Conservation (phyloP, 2,888 invertebrate genomes). For the Meganola albula region DNA sequence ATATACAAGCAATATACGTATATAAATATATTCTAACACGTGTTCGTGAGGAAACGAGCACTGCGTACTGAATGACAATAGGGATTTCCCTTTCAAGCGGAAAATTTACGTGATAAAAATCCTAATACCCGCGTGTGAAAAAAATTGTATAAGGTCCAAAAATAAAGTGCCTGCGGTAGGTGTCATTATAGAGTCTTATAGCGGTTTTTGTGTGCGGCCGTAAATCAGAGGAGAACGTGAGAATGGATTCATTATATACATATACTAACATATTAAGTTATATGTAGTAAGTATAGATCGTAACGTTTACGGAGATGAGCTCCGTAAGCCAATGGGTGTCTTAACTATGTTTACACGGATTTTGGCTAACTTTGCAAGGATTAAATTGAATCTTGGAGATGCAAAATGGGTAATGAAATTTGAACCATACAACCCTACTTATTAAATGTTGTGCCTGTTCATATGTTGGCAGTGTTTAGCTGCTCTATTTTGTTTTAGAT, state of each 20-base stretch:
- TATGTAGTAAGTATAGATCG: constrained; percentile 33
- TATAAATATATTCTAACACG: constrained; percentile 64
- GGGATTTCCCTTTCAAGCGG: constrained; percentile 74
- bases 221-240: constrained; percentile 70
- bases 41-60: constrained; percentile 69
- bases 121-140: constrained; percentile 72
- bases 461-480: too few relatives aligned
- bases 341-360: constrained; percentile 14
- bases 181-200: constrained; percentile 66
- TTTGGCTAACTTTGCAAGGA: constrained; percentile 13
- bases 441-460: too few relatives aligned
- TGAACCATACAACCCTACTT: too few relatives aligned
- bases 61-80: constrained; percentile 69
- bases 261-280: too few relatives aligned
- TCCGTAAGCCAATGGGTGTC: constrained; percentile 23
- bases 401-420: too few relatives aligned
- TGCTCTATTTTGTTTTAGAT: too few relatives aligned
- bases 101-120: constrained; percentile 77
- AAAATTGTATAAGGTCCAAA: constrained; percentile 67
- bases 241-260: constrained; percentile 67
- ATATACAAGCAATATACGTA: constrained; percentile 47
- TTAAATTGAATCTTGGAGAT: constrained; percentile 8
- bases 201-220: constrained; percentile 55
- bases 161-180: constrained; percentile 73
- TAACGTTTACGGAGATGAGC: constrained; percentile 33